A percentile compares a stretch with the other conserved stretches of the same genome.
phyloP scores from a whole-genome alignment of 1,140 invertebrate genomes.

The Daktulosphaira vitifoliae region DNA sequence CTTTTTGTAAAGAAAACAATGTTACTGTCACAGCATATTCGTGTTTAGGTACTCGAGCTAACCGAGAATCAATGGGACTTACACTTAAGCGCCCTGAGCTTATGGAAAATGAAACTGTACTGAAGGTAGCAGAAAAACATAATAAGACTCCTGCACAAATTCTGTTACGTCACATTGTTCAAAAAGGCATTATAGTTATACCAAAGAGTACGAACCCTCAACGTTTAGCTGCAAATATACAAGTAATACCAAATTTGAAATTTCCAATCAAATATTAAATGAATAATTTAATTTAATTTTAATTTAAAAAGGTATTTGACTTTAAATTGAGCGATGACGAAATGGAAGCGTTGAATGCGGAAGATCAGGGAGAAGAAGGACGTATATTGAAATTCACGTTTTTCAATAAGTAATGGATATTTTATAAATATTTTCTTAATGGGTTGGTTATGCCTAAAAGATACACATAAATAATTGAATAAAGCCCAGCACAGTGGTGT shows the following conservation, averaged over 20 bases:
- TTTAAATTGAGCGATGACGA: slow-evolving; percentile 49
- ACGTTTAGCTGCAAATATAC: slow-evolving; percentile 51
- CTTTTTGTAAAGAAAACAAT: slow-evolving; percentile 61
- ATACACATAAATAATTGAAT: no score
- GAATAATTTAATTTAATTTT: no score
- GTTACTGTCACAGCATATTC: slow-evolving; percentile 75
- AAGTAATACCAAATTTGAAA: slow-evolving; percentile 38
- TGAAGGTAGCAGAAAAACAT: slow-evolving; percentile 46
- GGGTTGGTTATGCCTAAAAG: no score
- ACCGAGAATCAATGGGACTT: slow-evolving; percentile 45
- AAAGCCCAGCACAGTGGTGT: no score
- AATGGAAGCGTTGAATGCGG: slow-evolving; percentile 44
- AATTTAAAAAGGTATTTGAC: slow-evolving; percentile 49
- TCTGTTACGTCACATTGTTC: slow-evolving; percentile 49
- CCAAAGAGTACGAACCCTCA: slow-evolving; percentile 53
- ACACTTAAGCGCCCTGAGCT: slow-evolving; percentile 38
- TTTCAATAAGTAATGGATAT: slow-evolving; percentile 50
- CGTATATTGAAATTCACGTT: slow-evolving; percentile 52
- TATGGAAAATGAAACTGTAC: slow-evolving; percentile 43
- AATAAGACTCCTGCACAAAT: slow-evolving; percentile 54
- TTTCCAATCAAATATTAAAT: neutral
- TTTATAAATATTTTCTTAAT: no score
- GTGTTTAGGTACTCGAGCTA: slow-evolving; percentile 65
- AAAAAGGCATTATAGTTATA: slow-evolving; percentile 51
- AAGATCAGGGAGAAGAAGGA: slow-evolving; percentile 50